Evolutionary conservation across 1,140 invertebrate genomes (phyloP).

Genomic region (Drosophila ambigua): DNA sequence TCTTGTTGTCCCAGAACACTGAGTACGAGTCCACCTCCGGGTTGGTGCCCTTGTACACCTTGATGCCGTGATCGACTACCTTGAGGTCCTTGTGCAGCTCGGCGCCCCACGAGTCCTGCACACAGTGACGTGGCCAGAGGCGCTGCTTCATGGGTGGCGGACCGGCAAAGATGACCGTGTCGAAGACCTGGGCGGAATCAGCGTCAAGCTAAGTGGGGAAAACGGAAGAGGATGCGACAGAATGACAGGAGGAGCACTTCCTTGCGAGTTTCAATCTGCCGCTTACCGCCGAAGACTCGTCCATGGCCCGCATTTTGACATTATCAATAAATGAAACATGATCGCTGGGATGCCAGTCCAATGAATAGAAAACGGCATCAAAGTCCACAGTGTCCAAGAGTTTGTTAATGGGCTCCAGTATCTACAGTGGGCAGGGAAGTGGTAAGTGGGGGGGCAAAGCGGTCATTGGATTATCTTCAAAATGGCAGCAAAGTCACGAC

Average conservation of each 20-base stretch:
- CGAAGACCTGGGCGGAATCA: conserved; percentile 92
- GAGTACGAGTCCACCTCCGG: conserved; percentile 98
- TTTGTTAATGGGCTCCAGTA: conserved; percentile 95
- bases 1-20: conserved; percentile 99
- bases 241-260: conserved; percentile 27
- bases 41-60: conserved; percentile 97
- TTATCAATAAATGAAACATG: conserved; percentile 99
- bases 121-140: conserved; percentile 97
- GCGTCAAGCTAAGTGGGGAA: conserved; percentile 84
- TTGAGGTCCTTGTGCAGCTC: conserved; percentile 96
- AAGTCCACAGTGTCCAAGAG: conserved; percentile 94
- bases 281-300: conserved; percentile 88
- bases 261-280: conserved; percentile 35
- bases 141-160: conserved; percentile 92
- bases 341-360: conserved; percentile 98
- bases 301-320: conserved; percentile 88
- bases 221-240: background rate
- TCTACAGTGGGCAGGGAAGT: conserved; percentile 83
- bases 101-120: conserved; percentile 97
- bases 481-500: conserved; percentile 16
- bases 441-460: background rate
- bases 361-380: conserved; percentile 96
- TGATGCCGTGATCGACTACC: conserved; percentile 90
- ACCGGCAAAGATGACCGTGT: conserved; percentile 96
- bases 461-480: conserved; percentile 36